A percentile compares a stretch with the other conserved stretches of the same genome.
phyloP scores from a whole-genome alignment of 2,888 invertebrate species.

The Hoplodrina blanda region DNA sequence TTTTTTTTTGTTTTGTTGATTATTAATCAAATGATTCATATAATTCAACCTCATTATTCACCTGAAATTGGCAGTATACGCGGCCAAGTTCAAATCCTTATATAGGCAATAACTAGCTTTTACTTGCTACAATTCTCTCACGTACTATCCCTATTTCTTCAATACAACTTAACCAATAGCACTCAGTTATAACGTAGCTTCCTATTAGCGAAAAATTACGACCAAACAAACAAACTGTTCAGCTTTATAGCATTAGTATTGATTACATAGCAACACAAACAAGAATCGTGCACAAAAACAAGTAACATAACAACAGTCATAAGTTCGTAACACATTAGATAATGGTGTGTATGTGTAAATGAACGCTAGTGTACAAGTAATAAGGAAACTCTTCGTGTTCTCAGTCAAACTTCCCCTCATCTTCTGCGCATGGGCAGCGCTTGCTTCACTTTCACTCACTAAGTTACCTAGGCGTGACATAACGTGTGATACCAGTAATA shows the following conservation, averaged over 20 bases:
- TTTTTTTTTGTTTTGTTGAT: no score
- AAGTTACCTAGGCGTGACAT: conserved; percentile 57
- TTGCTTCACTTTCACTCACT: conserved; percentile 77
- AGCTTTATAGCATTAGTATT: no score
- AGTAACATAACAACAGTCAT: conserved; percentile 27
- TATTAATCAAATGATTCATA: conserved; percentile 1
- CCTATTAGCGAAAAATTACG: no score
- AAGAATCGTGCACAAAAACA: conserved; percentile 20
- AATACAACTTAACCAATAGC: no score
- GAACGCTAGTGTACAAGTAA: conserved; percentile 58
- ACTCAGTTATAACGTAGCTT: no score
- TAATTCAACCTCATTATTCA: neutral
- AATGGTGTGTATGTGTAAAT: conserved; percentile 49
- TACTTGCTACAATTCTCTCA: no score
- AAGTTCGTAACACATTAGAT: conserved; percentile 57
- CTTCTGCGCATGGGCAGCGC: conserved; percentile 61
- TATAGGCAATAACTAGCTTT: no score
- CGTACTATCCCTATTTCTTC: no score
- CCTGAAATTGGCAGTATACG: neutral
- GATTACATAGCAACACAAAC: neutral
- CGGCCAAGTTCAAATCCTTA: conserved; percentile 12
- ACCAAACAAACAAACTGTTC: no score
- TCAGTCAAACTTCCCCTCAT: conserved; percentile 66
- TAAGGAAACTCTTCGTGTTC: conserved; percentile 66
- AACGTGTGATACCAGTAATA: conserved; percentile 53